Evolutionary conservation across 2,113 vertebrate species (phyloP).

Genomic region (Platanista minor): DNA sequence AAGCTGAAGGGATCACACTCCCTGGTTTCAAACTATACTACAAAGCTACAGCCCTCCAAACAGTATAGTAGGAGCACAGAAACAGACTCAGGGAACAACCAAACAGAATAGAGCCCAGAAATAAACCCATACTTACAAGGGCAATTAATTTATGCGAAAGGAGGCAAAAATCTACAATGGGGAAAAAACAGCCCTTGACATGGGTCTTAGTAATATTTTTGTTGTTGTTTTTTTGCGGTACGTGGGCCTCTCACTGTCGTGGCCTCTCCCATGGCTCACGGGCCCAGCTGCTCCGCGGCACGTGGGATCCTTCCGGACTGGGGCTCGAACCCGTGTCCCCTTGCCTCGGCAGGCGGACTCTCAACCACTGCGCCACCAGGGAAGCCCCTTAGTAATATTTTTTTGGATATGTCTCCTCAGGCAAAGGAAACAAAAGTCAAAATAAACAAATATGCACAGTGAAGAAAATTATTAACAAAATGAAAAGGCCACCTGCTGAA

Average conservation of each 20-base stretch:
- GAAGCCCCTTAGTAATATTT: too few species aligned
- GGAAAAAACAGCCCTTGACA: not conserved
- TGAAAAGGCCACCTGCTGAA: not conserved
- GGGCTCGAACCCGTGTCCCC: too few species aligned
- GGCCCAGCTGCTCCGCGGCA: too few species aligned
- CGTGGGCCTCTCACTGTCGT: too few species aligned
- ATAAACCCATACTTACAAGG: rapidly evolving
- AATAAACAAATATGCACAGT: not conserved
- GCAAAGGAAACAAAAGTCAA: not conserved
- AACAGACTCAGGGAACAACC: rapidly evolving
- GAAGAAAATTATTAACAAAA: not conserved
- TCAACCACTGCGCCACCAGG: too few species aligned
- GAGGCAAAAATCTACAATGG: rapidly evolving
- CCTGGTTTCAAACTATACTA: not conserved
- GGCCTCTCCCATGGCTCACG: too few species aligned
- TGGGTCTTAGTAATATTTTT: not conserved
- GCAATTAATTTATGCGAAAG: rapidly evolving
- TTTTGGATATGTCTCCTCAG: not conserved
- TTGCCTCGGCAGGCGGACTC: too few species aligned
- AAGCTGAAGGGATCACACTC: not conserved
- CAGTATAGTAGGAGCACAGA: rapidly evolving
- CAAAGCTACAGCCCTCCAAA: not conserved
- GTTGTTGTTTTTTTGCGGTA: too few species aligned
- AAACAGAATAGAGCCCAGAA: not conserved
- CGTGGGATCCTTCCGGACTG: too few species aligned